phyloP scores from a whole-genome alignment of 1,140 invertebrate species.

The Diploscapter pachys region DNA sequence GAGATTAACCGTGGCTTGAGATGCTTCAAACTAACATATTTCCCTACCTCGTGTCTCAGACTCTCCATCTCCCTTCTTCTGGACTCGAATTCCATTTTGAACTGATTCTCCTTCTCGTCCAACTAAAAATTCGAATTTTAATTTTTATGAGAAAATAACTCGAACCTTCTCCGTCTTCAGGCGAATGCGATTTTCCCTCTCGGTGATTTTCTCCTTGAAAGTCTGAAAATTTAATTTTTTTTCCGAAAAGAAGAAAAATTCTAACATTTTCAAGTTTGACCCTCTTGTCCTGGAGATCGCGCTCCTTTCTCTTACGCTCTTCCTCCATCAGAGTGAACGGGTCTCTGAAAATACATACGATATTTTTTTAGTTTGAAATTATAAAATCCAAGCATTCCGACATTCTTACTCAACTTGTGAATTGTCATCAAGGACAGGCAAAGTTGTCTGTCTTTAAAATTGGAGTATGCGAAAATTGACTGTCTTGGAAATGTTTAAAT shows the following conservation, averaged over 20 bases:
- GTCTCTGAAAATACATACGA: slow-evolving; percentile 41
- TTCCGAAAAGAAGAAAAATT: background rate
- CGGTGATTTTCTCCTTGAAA: slow-evolving; percentile 33
- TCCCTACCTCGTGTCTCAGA: slow-evolving; percentile 60
- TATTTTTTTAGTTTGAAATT: background rate
- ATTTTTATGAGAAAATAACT: background rate
- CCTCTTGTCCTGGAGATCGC: slow-evolving; percentile 48
- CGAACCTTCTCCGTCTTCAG: slow-evolving; percentile 8
- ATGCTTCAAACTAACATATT: no score
- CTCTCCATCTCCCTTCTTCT: slow-evolving; percentile 24
- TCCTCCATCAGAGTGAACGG: slow-evolving; percentile 55
- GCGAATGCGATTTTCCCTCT: background rate
- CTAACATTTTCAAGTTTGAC: slow-evolving; percentile 23
- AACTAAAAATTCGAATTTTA: background rate
- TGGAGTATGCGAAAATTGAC: background rate
- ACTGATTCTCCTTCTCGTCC: slow-evolving; percentile 2
- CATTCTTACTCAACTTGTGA: background rate
- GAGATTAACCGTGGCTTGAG: no score
- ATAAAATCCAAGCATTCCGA: slow-evolving; percentile 1
- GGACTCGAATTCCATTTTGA: slow-evolving; percentile 7
- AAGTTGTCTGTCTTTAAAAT: background rate
- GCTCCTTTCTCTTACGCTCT: slow-evolving; percentile 45
- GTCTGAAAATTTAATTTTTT: slow-evolving; percentile 13
- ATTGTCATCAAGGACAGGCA: background rate
- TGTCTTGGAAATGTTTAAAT: no score